Conservation (phyloP, 2,797 vertebrate genomes). For the Halcyon chelicuti region DNA sequence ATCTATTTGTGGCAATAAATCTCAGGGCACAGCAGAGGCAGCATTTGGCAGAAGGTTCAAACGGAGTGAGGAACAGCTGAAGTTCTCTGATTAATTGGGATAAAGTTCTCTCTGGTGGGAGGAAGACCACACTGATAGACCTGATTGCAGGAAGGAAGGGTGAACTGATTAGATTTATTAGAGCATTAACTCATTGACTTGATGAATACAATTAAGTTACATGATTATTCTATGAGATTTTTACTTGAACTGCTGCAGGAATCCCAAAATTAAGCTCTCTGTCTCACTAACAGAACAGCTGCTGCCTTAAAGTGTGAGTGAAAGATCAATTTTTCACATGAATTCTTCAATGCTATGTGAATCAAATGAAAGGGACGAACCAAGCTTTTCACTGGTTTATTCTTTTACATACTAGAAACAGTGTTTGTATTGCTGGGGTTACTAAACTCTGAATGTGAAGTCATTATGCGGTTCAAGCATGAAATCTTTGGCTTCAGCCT, state of each 20-base stretch:
- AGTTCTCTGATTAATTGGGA: background rate
- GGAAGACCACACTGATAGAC: background rate
- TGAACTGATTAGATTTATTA: conserved; percentile 4
- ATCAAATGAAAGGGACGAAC: background rate
- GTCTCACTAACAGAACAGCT: background rate
- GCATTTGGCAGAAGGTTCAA: background rate
- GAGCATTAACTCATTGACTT: background rate
- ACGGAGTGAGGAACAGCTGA: background rate
- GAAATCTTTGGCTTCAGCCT: background rate
- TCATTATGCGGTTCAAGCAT: background rate
- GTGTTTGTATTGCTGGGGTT: background rate
- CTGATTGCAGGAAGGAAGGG: conserved; percentile 7
- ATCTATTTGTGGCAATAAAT: background rate
- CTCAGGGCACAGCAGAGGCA: accelerated
- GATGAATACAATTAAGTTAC: background rate
- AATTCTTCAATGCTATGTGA: background rate
- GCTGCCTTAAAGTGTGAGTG: background rate
- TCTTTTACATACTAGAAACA: background rate
- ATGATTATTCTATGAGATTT: background rate
- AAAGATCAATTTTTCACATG: background rate
- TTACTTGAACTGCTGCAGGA: background rate
- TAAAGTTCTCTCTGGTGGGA: background rate
- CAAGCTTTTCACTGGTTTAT: background rate
- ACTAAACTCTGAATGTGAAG: background rate
- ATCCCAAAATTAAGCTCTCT: background rate